A percentile compares a stretch with the other conserved stretches of the same genome.
These are phyloP conservation scores for Phasia obesa DNA, from an alignment of 2,888 invertebrate species.

Conservation along the genomic window DNA sequence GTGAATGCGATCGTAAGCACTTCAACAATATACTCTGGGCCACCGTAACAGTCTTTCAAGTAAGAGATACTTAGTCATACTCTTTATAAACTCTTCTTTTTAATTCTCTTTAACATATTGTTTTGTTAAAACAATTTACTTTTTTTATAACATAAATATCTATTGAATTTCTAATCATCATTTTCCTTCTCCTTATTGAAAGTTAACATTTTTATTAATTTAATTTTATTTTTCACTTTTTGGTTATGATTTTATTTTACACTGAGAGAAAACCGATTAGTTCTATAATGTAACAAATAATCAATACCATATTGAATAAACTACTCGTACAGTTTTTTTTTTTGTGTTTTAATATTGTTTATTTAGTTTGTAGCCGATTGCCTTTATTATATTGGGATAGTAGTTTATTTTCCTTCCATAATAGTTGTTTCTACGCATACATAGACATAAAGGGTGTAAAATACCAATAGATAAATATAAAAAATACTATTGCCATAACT, in stretches of 20 bases:
- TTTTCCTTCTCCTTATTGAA: constrained; percentile 13
- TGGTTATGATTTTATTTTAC: not conserved
- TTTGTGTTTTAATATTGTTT: too few species aligned
- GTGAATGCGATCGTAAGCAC: constrained; percentile 98
- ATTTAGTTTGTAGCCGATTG: too few species aligned
- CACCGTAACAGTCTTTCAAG: constrained; percentile 98
- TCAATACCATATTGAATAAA: not conserved
- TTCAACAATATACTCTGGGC: constrained; percentile 99
- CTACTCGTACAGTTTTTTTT: not conserved
- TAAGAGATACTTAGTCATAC: constrained; percentile 84
- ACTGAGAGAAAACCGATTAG: not conserved
- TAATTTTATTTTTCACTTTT: not conserved
- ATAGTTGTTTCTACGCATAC: too few species aligned
- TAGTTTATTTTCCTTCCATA: too few species aligned
- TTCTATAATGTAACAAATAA: too few species aligned
- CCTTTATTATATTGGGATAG: too few species aligned
- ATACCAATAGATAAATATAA: too few species aligned
- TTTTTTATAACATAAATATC: constrained; percentile 3
- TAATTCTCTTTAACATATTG: not conserved
- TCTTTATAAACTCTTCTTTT: constrained; percentile 17
- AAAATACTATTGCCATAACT: too few species aligned
- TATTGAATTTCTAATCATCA: constrained; percentile 3
- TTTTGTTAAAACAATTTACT: not conserved
- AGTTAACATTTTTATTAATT: not conserved
- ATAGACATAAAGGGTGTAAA: too few species aligned